Percentiles rank a stretch among this genome's conserved stretches.
phyloP scores from a whole-genome alignment of 2,888 invertebrate genomes.

The Melanotus villosus region DNA sequence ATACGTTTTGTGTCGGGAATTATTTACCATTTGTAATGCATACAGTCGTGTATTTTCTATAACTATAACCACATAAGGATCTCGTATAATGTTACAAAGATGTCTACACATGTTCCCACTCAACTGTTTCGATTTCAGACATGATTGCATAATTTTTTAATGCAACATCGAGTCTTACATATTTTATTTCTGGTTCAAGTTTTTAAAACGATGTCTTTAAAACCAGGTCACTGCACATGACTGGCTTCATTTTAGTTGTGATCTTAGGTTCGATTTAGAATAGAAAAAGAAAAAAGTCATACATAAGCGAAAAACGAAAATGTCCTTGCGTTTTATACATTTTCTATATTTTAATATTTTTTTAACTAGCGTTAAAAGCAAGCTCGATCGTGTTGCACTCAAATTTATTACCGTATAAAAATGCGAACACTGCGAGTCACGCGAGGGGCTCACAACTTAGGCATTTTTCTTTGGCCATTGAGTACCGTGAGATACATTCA shows the following conservation, averaged over 20 bases:
- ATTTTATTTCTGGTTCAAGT: neutral
- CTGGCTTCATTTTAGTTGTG: too few species aligned
- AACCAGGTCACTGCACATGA: too few species aligned
- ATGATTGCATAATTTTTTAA: neutral
- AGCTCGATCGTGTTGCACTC: conserved; percentile 14
- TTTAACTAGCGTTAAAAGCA: too few species aligned
- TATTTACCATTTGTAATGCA: conserved; percentile 25
- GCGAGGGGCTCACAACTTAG: conserved; percentile 47
- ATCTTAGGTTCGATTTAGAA: too few species aligned
- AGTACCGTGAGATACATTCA: conserved; percentile 53
- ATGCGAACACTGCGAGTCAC: conserved; percentile 50
- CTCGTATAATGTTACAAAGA: neutral
- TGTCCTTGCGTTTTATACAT: neutral
- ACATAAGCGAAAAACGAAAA: neutral
- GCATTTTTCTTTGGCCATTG: conserved; percentile 46
- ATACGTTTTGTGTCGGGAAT: conserved; percentile 14
- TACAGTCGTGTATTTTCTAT: neutral
- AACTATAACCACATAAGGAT: conserved; percentile 12
- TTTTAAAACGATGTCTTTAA: too few species aligned
- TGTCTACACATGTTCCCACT: conserved; percentile 10
- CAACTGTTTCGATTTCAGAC: conserved; percentile 13
- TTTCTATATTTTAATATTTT: conserved; percentile 2
- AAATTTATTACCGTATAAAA: conserved; percentile 39
- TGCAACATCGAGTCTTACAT: neutral
- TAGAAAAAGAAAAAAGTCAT: too few species aligned